phyloP scores from a whole-genome alignment of 2,113 vertebrate genomes.

The Erythrolamprus reginae region DNA sequence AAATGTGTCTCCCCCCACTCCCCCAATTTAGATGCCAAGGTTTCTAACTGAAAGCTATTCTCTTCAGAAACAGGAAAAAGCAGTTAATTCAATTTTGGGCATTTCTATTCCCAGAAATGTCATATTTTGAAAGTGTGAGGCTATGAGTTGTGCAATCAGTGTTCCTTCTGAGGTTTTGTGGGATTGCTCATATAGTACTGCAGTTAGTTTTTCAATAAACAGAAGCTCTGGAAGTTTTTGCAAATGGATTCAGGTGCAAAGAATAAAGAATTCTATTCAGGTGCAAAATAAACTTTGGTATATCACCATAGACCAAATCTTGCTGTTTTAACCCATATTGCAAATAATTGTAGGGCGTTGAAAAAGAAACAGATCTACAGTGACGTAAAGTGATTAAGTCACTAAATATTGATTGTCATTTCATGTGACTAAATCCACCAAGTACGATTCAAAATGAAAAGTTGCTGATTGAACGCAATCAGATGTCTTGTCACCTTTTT shows the following conservation, averaged over 20 bases:
- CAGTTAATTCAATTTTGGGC: conserved; percentile 47
- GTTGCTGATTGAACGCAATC: neutral
- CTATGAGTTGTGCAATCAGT: conserved; percentile 28
- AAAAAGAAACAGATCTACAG: neutral
- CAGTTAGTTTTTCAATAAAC: conserved; percentile 32
- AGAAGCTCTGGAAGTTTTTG: conserved; percentile 1
- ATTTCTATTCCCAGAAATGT: conserved; percentile 27
- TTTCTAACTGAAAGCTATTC: conserved; percentile 44
- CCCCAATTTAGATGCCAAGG: conserved; percentile 13
- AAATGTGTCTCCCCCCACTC: no score
- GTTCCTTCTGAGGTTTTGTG: conserved; percentile 24
- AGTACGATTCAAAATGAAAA: neutral
- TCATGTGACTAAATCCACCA: neutral
- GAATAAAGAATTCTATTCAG: no score
- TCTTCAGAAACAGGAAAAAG: conserved; percentile 36
- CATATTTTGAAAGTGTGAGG: conserved; percentile 33
- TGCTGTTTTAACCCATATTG: neutral
- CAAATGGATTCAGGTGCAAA: neutral
- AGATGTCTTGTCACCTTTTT: neutral
- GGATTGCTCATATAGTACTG: conserved; percentile 1
- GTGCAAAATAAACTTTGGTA: neutral
- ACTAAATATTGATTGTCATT: neutral
- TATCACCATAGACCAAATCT: neutral
- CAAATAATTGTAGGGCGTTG: neutral
- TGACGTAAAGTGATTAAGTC: neutral